These are phyloP conservation scores for Idris sp. DNA, from an alignment of 1,140 invertebrate species.

Conservation along the genomic window DNA sequence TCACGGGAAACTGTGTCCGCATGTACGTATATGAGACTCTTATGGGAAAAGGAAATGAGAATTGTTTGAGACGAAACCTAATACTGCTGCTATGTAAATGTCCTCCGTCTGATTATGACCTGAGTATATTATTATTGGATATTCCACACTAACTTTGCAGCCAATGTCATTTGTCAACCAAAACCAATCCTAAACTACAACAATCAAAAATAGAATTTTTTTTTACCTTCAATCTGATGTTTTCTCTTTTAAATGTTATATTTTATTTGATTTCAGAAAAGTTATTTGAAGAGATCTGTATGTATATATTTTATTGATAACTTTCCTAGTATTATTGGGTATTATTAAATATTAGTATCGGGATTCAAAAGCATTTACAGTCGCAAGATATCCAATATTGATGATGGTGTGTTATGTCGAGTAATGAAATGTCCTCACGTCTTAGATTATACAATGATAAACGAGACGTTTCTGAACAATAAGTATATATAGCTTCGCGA, in stretches of 20 bases:
- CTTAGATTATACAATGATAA: constrained; percentile 59
- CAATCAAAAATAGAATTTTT: too few relatives aligned
- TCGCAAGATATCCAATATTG: constrained; percentile 43
- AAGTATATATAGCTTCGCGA: constrained; percentile 41
- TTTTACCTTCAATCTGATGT: too few relatives aligned
- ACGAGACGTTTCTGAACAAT: constrained; percentile 57
- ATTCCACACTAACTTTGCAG: too few relatives aligned
- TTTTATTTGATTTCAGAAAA: too few relatives aligned
- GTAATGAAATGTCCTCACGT: constrained; percentile 48
- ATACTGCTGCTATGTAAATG: constrained; percentile 33
- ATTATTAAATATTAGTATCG: too few relatives aligned
- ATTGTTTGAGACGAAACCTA: constrained; percentile 36
- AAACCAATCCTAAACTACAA: too few relatives aligned
- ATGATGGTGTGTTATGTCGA: constrained; percentile 33
- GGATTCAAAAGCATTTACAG: too few relatives aligned
- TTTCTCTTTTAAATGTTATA: too few relatives aligned
- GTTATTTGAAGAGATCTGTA: too few relatives aligned
- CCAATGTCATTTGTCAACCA: too few relatives aligned
- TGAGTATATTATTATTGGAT: constrained; percentile 14
- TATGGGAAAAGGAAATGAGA: constrained; percentile 51
- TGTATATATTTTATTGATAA: too few relatives aligned
- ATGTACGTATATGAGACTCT: constrained; percentile 45
- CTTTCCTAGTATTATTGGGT: too few relatives aligned
- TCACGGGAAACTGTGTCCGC: constrained; percentile 60
- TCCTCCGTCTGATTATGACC: neutral